A percentile compares a stretch with the other conserved stretches of the same genome.
These are phyloP conservation scores for Caenorhabditis panamensis DNA, from an alignment of 2,888 invertebrate genomes.

Conservation along the genomic window DNA sequence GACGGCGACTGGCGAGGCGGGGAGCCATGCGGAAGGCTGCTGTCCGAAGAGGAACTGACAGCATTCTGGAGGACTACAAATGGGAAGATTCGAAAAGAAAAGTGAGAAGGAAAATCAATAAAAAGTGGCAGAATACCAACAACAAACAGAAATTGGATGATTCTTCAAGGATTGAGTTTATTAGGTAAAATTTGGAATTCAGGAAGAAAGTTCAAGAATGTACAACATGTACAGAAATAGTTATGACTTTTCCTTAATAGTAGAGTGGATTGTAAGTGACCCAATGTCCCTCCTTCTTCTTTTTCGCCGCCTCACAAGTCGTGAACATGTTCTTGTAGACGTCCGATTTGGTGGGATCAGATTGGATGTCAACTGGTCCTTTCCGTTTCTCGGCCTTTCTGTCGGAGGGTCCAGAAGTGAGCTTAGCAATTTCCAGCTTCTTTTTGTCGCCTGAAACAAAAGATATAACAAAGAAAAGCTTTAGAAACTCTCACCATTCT, in stretches of 20 bases:
- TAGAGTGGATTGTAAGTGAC: conserved; percentile 93
- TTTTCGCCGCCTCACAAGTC: conserved; percentile 89
- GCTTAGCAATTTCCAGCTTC: conserved; percentile 40
- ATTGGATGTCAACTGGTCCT: conserved; percentile 72
- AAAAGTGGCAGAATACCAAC: no score
- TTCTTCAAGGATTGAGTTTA: background rate
- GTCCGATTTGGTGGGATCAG: conserved; percentile 91
- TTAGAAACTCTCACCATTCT: no score
- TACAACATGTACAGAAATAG: conserved; percentile 6
- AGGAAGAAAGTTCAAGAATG: background rate
- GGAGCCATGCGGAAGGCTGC: conserved; percentile 37
- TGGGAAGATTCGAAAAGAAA: background rate
- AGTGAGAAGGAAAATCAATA: background rate
- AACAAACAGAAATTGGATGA: background rate
- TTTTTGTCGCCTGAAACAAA: conserved; percentile 37
- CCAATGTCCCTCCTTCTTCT: conserved; percentile 95
- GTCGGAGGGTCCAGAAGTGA: conserved; percentile 6
- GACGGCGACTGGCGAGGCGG: conserved; percentile 12
- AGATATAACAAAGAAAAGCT: background rate
- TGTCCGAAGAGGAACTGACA: conserved; percentile 64
- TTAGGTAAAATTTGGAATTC: background rate
- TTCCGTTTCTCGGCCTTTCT: conserved; percentile 71
- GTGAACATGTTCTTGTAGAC: conserved; percentile 97
- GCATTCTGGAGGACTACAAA: conserved; percentile 46
- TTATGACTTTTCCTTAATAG: no score